Percentiles rank a stretch among this genome's conserved stretches.
Conservation (phyloP, 2,797 vertebrate species). For the Choloepus didactylus region DNA sequence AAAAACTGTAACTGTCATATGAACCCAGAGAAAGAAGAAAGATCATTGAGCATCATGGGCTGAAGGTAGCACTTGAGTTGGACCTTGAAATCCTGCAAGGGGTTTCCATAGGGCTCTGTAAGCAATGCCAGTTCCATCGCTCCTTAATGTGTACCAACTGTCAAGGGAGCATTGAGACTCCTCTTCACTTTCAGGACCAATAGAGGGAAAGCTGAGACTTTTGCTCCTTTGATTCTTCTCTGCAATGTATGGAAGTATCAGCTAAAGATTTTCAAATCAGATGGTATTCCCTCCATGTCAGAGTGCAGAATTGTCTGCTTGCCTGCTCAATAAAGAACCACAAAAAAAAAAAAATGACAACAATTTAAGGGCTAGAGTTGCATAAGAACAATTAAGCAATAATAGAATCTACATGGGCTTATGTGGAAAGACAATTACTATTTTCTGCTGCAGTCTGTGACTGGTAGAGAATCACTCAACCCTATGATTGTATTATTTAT, state of each 20-base stretch:
- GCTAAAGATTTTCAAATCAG: constrained; percentile 43
- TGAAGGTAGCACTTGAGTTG: constrained; percentile 57
- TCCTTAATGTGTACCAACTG: constrained; percentile 66
- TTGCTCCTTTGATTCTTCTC: constrained; percentile 3
- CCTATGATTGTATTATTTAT: constrained; percentile 85
- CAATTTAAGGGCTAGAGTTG: constrained; percentile 56
- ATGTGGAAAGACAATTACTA: constrained; percentile 77
- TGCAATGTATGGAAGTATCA: background rate
- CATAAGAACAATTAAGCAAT: constrained; percentile 69
- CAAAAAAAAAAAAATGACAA: constrained; percentile 13
- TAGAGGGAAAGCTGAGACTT: constrained; percentile 8
- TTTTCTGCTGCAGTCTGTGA: constrained; percentile 82
- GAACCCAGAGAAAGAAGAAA: constrained; percentile 30
- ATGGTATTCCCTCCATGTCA: background rate
- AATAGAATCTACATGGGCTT: constrained; percentile 74
- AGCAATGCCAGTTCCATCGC: constrained; percentile 60
- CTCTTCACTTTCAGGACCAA: constrained; percentile 65
- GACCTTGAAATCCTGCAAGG: constrained; percentile 66
- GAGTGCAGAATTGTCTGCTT: constrained; percentile 48
- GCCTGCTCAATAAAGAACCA: constrained; percentile 53
- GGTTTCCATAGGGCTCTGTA: constrained; percentile 23
- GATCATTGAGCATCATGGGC: constrained; percentile 8
- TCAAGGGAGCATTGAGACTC: constrained; percentile 56
- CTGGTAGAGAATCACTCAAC: constrained; percentile 83
- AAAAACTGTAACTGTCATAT: background rate